Evolutionary conservation across 2,113 vertebrate species (phyloP).

Genomic region (Glaucomys volans): DNA sequence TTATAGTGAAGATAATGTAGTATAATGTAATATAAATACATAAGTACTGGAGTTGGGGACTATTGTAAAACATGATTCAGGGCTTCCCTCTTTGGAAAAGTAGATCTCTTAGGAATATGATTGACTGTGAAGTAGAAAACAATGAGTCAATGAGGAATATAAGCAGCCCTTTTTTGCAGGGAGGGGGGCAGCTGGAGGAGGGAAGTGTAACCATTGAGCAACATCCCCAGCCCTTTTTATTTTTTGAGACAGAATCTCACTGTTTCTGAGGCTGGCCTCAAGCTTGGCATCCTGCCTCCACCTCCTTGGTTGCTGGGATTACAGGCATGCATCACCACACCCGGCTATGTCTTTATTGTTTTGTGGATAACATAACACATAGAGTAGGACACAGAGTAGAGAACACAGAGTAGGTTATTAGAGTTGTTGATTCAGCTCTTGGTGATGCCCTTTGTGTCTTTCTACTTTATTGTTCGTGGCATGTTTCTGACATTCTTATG

Average conservation of each 20-base stretch:
- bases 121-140: not conserved
- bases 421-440: not conserved
- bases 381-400: too few relatives aligned
- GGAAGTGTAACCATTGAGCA: too few relatives aligned
- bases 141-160: not conserved
- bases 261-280: too few relatives aligned
- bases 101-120: not conserved
- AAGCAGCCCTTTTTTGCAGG: not conserved
- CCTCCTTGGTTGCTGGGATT: too few relatives aligned
- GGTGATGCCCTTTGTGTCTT: not conserved
- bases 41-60: not conserved
- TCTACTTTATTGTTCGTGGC: not conserved
- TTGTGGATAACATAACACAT: not conserved
- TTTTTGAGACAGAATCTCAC: too few relatives aligned
- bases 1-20: not conserved
- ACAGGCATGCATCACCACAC: too few relatives aligned
- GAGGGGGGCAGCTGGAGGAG: too few relatives aligned
- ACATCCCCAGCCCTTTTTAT: too few relatives aligned
- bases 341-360: not conserved
- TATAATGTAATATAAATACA: not conserved
- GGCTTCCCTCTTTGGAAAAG: not conserved
- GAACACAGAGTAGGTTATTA: not conserved
- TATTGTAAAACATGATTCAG: not conserved
- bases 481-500: not conserved
- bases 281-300: too few relatives aligned